Evolutionary conservation across 2,797 vertebrate species (phyloP), one percentile per base, ranked within the genome.

Genomic region (Poeciliopsis presidionis): DNA sequence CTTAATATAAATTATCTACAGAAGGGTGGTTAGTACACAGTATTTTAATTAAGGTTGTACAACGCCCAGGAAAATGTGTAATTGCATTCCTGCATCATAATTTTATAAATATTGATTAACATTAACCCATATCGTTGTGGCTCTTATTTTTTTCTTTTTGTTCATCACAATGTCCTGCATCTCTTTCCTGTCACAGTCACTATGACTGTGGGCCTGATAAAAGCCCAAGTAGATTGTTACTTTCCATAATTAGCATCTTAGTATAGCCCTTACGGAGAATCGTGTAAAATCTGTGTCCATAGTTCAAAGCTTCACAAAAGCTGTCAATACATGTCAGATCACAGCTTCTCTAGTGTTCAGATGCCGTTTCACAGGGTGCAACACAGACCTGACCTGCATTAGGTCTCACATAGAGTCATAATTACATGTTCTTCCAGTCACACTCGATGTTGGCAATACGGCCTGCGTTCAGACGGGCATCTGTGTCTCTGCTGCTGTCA

Each of bases 321-420:
- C 36, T 36, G 8, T 25, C 36, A 41, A 63, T 30, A 41, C 20
- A 22, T 65, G 33, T 65, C 33, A 25, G 63, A 41, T 67, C 9
- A 8, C 33, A 41, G 18, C 18, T 12, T 84, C 84, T 81, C 80
- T 79, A 22, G 79, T 73, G 79, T 89, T 90, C 86, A 89, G 86
- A 90, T 90, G 89, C 84, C 90, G 84, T 90, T 89, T 81, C 79
- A 72, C 45, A 18, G 76, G 79, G 77, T 76, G 80, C 84, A 74
- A 74, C 84, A 78, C 22, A 45, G 80, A 86, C 81, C 83, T 88
- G 90, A 90, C 85, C 90, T 73, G 65, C 45, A 86, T 91, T 87
- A 84, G 87, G 87, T 81, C 75, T 84, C 55, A 16, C 36, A 75
- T n/a, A 30, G 84, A 61, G 86, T 79, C 86, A 80, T 84, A 88